Evolutionary conservation across 2,113 vertebrate genomes (phyloP), one percentile per base, ranked within the genome.

Genomic region (Phrynocephalus versicolor): DNA sequence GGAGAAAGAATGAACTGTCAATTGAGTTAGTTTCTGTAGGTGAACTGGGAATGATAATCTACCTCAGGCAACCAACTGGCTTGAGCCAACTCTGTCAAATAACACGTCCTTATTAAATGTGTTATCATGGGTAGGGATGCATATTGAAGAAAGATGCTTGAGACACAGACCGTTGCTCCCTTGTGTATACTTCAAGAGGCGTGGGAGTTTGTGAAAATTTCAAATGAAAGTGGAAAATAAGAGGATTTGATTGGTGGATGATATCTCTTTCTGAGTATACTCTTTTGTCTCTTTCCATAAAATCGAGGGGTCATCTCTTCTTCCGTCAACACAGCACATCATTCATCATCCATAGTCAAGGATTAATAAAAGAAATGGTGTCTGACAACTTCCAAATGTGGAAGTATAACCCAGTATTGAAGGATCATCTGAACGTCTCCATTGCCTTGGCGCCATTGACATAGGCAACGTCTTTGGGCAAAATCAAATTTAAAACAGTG

Each of bases 271-370:
- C 18, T 76, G 27, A 35, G 35, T 88, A 65, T 45, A 80, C 2
- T 86, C 71, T 35, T 85, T 84, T 85, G 88, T 85, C 81, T 65
- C 88, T 78, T 80, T 84, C 30, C 41, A 51, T 51, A 75, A 85
- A 86, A 85, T 90, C 58, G 88, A 64, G 74, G 23, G 88, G 60
- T 27, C 81, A 89, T 71, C 37, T 87, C 88, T 74, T 57, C 85
- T 82, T 88, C 9, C 21, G 35, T 60, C 15, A 84, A 70, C 73
- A 37, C 67, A 88, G 73, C 78, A 88, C 64, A 89, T 33, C 83
- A 78, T 55, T 91, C 87, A 92, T 88, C 80, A 89, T 75, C 79
- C 78, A 65, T 33, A 87, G 72, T 90, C 81, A 55, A 72, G 83
- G 79, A 89, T 89, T 89, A 83, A 84, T 71, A 71, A 79, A 81